phyloP scores from a whole-genome alignment of 2,888 invertebrate genomes.

The Sturmia bella region DNA sequence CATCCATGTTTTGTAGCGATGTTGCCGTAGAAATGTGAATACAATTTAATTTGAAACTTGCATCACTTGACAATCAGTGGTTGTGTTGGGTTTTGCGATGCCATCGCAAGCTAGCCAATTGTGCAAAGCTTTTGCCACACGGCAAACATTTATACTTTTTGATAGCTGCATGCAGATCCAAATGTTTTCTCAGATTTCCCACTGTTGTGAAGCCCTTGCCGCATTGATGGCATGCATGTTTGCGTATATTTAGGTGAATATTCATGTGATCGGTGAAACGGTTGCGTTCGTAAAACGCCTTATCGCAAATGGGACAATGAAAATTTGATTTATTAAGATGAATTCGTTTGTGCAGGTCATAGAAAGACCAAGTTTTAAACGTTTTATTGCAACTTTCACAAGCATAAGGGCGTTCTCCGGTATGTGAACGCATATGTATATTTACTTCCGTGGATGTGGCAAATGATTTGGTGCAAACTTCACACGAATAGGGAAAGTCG shows the following conservation, averaged over 20 bases:
- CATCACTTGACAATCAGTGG: slow-evolving; percentile 1
- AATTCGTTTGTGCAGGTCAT: slow-evolving; percentile 76
- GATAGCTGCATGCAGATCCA: slow-evolving; percentile 75
- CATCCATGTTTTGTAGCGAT: too few relatives aligned
- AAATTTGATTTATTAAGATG: slow-evolving; percentile 78
- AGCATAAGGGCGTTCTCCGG: slow-evolving; percentile 77
- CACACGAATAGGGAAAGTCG: slow-evolving; percentile 78
- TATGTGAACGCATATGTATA: slow-evolving; percentile 77
- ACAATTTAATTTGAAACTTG: too few relatives aligned
- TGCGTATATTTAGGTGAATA: slow-evolving; percentile 77
- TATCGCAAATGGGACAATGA: slow-evolving; percentile 77
- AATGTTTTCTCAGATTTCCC: slow-evolving; percentile 77
- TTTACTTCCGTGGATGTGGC: slow-evolving; percentile 78
- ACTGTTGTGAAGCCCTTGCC: slow-evolving; percentile 77
- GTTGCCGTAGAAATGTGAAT: too few relatives aligned
- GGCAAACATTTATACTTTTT: slow-evolving; percentile 77
- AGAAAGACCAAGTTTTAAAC: slow-evolving; percentile 79
- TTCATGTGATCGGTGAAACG: slow-evolving; percentile 79
- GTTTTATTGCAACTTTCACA: slow-evolving; percentile 77
- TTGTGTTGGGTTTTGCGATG: slow-evolving; percentile 71
- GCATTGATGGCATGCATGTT: slow-evolving; percentile 77
- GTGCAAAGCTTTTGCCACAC: slow-evolving; percentile 76
- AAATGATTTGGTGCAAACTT: slow-evolving; percentile 76
- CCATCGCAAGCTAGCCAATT: slow-evolving; percentile 77
- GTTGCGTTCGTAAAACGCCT: slow-evolving; percentile 78